Evolutionary conservation across 2,888 invertebrate species (phyloP).

Genomic region (Torymus texanus): DNA sequence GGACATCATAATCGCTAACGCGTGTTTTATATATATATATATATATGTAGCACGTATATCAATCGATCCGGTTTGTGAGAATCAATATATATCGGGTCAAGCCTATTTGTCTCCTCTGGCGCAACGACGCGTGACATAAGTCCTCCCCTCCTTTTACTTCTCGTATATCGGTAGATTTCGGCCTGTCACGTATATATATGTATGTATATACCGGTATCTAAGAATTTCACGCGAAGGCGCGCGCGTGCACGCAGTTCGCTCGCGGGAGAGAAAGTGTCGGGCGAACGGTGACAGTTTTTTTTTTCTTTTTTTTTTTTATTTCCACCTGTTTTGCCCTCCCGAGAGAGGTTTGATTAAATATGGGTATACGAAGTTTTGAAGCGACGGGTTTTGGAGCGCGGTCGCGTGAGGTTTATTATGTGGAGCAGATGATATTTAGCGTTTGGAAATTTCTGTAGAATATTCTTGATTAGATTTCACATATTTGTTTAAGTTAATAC

Average conservation of each 20-base stretch:
- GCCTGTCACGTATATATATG: background rate
- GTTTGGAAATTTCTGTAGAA: no score
- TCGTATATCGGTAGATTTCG: constrained; percentile 23
- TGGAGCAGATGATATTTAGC: no score
- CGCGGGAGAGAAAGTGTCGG: constrained; percentile 34
- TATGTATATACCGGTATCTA: constrained; percentile 27
- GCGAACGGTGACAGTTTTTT: background rate
- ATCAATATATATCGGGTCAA: constrained; percentile 30
- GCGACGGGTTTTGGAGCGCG: no score
- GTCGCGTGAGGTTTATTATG: no score
- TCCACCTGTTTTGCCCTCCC: no score
- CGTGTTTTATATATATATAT: no score
- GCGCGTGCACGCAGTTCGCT: background rate
- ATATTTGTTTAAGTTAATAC: no score
- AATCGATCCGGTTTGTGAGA: constrained; percentile 30
- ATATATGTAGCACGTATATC: background rate
- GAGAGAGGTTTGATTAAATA: no score
- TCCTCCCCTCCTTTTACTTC: background rate
- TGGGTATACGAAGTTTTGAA: no score
- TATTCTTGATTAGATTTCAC: no score
- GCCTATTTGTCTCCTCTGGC: constrained; percentile 18
- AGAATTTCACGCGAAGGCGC: constrained; percentile 32
- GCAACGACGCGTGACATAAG: constrained; percentile 40
- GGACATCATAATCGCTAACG: no score
- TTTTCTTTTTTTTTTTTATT: no score